These are phyloP conservation scores for Notothenia coriiceps DNA, from an alignment of 2,113 vertebrate species.

Conservation along the genomic window DNA sequence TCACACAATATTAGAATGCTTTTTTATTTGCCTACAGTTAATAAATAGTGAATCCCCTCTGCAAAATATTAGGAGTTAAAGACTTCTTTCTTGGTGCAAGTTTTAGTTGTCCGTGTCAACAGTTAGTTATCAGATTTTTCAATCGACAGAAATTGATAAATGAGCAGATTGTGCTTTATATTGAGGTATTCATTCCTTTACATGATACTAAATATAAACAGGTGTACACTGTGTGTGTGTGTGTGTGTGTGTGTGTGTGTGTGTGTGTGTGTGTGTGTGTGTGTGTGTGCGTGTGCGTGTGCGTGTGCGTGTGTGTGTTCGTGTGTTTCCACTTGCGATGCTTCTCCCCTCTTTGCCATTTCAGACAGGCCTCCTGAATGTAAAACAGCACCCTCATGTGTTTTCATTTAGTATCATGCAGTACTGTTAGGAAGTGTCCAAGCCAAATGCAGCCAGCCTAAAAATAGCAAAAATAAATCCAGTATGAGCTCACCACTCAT, in stretches of 20 bases:
- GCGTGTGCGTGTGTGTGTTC: not conserved
- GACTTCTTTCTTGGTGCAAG: not conserved
- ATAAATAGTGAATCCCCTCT: not conserved
- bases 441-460: conserved; percentile 39
- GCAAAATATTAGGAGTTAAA: not conserved
- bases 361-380: not conserved
- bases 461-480: conserved; percentile 55
- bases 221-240: conserved; percentile 24
- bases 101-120: not conserved
- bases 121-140: not conserved
- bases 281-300: not conserved
- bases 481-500: conserved; percentile 64
- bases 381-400: conserved; percentile 73
- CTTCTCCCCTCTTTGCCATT: conserved; percentile 8
- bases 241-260: not conserved
- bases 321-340: not conserved
- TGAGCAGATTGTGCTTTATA: not conserved
- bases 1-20: not conserved
- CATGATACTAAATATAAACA: too few relatives aligned
- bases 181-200: too few relatives aligned
- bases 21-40: not conserved
- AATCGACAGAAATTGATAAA: not conserved
- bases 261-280: conserved; percentile 5
- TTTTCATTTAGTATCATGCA: not conserved
- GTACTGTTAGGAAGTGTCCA: conserved; percentile 1